phyloP scores from a whole-genome alignment of 2,797 vertebrate genomes.

The Chloroceryle amazona region DNA sequence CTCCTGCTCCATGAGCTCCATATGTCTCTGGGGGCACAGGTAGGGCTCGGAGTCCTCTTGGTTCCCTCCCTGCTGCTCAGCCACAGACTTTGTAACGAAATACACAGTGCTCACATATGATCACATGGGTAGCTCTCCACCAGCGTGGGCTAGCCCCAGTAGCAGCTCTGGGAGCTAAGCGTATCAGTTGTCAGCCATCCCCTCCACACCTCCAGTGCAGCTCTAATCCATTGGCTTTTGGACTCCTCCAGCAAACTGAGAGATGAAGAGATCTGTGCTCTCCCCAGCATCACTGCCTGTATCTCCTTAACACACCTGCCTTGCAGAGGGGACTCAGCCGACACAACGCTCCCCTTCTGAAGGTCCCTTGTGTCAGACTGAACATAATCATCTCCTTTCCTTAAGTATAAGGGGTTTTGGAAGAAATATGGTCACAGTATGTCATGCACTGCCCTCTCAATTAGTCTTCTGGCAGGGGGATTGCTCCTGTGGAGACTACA shows the following conservation, averaged over 20 bases:
- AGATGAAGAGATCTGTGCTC: neutral
- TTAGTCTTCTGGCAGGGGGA: neutral
- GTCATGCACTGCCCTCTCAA: neutral
- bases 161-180: neutral
- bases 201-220: neutral
- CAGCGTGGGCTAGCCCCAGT: neutral
- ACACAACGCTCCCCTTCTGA: neutral
- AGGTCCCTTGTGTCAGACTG: neutral
- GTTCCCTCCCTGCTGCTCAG: neutral
- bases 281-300: neutral
- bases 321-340: neutral
- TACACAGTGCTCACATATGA: neutral
- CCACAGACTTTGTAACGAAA: neutral
- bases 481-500: neutral
- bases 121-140: fast-evolving
- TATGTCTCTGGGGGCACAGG: neutral
- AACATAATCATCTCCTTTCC: neutral
- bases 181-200: neutral
- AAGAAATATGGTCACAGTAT: neutral
- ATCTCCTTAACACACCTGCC: neutral
- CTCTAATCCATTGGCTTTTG: neutral
- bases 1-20: neutral
- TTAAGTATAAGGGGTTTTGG: neutral
- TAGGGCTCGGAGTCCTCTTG: neutral
- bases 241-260: neutral